Base-by-base conservation (phyloP, 2,113 vertebrate species). In the Peucedramus taeniatus region DNA sequence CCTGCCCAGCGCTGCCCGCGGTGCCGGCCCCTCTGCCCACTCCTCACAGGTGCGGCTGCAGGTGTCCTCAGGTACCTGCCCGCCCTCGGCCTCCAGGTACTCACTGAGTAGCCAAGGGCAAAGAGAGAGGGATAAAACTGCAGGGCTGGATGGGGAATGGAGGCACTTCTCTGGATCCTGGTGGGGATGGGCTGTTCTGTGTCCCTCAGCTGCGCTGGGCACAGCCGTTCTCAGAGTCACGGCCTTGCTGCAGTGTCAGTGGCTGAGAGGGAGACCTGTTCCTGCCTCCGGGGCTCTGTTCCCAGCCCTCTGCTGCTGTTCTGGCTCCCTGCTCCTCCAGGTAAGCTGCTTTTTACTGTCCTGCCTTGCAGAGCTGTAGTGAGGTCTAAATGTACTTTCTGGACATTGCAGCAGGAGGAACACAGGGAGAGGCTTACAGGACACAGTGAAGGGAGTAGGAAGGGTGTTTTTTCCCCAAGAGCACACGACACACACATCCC, bases 401-500 rank as follows among this genome's bases (percentile, higher is more conserved):
- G 12, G 54, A 7, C 17, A 0, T 31, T 16, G 11, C 22, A 44
- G 39, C 63, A 31, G 49, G 45, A 70, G 56, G 17, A 45, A 11
- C 5, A 9, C 19, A 8, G 54, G 31, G 28, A 50, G 26, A 44
- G 15, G 56, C n/a, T 83, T 51, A 5, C 33, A 13, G 54, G 33
- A 17, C 21, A 5, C 12, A 30, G 42, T 0, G 11, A 50, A 49
- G 42, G 42, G 31, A n/a, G 17, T 6, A 0, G 3, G 21, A n/a
- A 35, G 15, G 10, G 33, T 4, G 1, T 69, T 74, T 59, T 22
- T 60, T 2, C n/a, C 35, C 23, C 4, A 1, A 1, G 31, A 9
- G 42, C 30, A 9, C 17, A 7, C 0, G 0, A 45, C 0, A 2
- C 0, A 3, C 1, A 4, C 2, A 4, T 76, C 90, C 51, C 44